phyloP scores from a whole-genome alignment of 1,140 invertebrate species.

The Rhizoglyphus robini region DNA sequence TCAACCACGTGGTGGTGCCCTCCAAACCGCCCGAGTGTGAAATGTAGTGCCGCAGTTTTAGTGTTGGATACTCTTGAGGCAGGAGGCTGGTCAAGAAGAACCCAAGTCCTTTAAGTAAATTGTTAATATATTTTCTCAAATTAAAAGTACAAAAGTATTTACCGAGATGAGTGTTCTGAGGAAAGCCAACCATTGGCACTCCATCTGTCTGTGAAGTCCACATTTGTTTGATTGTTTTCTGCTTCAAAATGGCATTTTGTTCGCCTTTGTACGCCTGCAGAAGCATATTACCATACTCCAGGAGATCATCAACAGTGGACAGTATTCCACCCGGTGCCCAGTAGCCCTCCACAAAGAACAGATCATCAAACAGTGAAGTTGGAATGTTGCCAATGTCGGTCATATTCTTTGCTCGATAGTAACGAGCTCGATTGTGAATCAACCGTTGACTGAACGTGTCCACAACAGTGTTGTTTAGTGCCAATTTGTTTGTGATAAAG shows the following conservation, averaged over 20 bases:
- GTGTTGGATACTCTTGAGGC: too few species aligned
- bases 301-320: constrained; percentile 17
- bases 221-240: background rate
- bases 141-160: too few species aligned
- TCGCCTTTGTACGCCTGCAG: background rate
- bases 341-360: background rate
- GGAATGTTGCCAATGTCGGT: background rate
- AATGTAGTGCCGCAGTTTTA: too few species aligned
- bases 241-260: background rate
- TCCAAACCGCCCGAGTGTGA: too few species aligned
- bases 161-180: too few species aligned
- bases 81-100: too few species aligned
- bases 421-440: background rate
- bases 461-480: background rate
- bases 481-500: background rate
- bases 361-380: background rate
- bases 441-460: background rate
- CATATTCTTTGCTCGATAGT: background rate
- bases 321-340: constrained; percentile 11
- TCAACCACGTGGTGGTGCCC: too few species aligned
- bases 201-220: background rate
- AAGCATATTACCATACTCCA: background rate
- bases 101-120: too few species aligned
- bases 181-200: too few species aligned
- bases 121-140: too few species aligned